Percentiles rank a stretch among this genome's conserved stretches.
Conservation (phyloP, 2,888 invertebrate species). For the Acleris literana region DNA sequence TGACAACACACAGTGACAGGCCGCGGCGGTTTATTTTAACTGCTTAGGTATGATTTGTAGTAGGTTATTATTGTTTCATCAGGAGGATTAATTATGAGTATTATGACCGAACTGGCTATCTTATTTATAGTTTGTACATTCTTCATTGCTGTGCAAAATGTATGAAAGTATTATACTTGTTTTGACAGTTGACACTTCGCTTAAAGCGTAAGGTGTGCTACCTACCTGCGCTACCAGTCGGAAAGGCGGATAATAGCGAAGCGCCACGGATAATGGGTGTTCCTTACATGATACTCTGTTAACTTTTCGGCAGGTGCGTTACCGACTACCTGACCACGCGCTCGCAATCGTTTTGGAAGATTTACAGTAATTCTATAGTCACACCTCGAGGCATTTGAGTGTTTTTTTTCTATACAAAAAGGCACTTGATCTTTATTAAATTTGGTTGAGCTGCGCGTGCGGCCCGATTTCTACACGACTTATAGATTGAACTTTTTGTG, state of each 20-base stretch:
- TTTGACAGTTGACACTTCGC: background rate
- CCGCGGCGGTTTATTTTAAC: conserved; percentile 38
- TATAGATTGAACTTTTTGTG: conserved; percentile 47
- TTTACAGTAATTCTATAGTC: conserved; percentile 21
- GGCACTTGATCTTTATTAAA: conserved; percentile 7
- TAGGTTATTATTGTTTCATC: conserved; percentile 17
- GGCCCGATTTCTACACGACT: conserved; percentile 36
- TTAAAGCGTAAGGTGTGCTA: conserved; percentile 1
- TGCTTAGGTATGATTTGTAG: conserved; percentile 34
- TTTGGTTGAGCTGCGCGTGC: conserved; percentile 12
- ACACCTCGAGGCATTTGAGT: conserved; percentile 3
- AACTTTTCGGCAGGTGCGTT: conserved; percentile 42
- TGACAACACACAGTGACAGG: conserved; percentile 66
- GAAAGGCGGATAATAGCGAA: conserved; percentile 8
- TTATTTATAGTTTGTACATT: background rate
- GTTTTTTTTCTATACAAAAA: conserved; percentile 2
- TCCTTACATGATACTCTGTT: conserved; percentile 36
- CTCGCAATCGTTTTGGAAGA: conserved; percentile 37
- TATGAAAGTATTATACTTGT: background rate
- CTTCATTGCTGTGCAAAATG: background rate
- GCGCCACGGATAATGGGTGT: conserved; percentile 17
- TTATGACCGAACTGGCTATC: background rate
- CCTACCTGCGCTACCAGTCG: conserved; percentile 7
- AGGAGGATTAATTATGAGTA: conserved; percentile 8
- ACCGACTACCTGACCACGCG: conserved; percentile 57